These are phyloP conservation scores for Empis stercorea DNA, from an alignment of 2,888 invertebrate genomes.

Conservation along the genomic window DNA sequence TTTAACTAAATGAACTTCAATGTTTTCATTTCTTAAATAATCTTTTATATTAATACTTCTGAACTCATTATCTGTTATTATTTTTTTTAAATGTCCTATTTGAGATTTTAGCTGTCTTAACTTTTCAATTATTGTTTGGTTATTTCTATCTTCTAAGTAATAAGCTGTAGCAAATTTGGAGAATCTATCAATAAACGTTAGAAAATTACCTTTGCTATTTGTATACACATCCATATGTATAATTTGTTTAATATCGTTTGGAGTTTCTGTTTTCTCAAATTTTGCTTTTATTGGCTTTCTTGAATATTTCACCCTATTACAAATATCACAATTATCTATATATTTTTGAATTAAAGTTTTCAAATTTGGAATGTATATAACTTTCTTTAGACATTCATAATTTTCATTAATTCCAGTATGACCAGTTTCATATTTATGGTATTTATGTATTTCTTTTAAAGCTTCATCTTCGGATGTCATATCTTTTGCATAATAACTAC, in stretches of 20 bases:
- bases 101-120: no score
- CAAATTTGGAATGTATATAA: neutral
- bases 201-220: no score
- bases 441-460: neutral
- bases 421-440: no score
- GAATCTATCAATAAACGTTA: neutral
- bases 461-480: neutral
- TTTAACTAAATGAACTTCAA: no score
- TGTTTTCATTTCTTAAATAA: neutral
- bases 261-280: neutral
- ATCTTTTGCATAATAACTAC: neutral
- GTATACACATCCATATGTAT: no score
- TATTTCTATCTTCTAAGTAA: no score
- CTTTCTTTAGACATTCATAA: neutral
- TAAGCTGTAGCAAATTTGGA: neutral
- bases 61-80: slow-evolving; percentile 5
- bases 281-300: neutral
- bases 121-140: no score
- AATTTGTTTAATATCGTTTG: neutral
- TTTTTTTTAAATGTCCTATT: no score
- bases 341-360: neutral
- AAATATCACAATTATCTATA: neutral
- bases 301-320: neutral
- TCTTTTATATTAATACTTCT: slow-evolving; percentile 4
- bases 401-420: neutral